Evolutionary conservation across 2,888 invertebrate genomes (phyloP).

Genomic region (Rhabditoides inermis): DNA sequence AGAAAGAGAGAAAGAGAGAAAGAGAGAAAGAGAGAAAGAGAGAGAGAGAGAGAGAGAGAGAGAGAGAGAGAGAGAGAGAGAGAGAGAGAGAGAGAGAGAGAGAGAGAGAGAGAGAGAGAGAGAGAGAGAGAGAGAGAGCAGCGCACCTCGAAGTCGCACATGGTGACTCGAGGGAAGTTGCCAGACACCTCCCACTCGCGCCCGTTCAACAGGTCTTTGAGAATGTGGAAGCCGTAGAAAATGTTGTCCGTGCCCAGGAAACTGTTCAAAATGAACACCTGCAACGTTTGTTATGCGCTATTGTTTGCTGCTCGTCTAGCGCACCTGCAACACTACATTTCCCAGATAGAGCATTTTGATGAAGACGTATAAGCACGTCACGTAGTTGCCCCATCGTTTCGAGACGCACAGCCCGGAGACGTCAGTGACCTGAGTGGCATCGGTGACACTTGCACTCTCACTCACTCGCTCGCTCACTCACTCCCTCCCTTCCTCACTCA

Average conservation of each 20-base stretch:
- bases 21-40: no score
- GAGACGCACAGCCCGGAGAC: constrained; percentile 51
- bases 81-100: no score
- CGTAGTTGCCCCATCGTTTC: constrained; percentile 53
- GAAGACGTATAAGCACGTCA: constrained; percentile 53
- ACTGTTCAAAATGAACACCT: constrained; percentile 53
- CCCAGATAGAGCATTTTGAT: constrained; percentile 52
- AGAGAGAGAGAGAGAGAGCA: no score
- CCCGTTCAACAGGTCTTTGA: constrained; percentile 52
- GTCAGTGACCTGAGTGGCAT: constrained; percentile 51
- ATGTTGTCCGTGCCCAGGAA: constrained; percentile 53
- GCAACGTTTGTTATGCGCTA: no score
- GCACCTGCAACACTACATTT: constrained; percentile 49
- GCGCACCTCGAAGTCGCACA: constrained; percentile 54
- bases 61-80: no score
- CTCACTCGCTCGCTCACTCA: no score
- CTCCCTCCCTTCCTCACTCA: no score
- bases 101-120: neutral
- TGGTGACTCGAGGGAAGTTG: constrained; percentile 53
- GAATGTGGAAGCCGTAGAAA: constrained; percentile 53
- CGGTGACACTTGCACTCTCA: no score
- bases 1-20: no score
- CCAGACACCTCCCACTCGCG: constrained; percentile 52
- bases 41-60: no score
- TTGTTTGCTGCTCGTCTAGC: no score